Conservation (phyloP, 2,888 invertebrate species). For the Kryphioiulus occultus region DNA sequence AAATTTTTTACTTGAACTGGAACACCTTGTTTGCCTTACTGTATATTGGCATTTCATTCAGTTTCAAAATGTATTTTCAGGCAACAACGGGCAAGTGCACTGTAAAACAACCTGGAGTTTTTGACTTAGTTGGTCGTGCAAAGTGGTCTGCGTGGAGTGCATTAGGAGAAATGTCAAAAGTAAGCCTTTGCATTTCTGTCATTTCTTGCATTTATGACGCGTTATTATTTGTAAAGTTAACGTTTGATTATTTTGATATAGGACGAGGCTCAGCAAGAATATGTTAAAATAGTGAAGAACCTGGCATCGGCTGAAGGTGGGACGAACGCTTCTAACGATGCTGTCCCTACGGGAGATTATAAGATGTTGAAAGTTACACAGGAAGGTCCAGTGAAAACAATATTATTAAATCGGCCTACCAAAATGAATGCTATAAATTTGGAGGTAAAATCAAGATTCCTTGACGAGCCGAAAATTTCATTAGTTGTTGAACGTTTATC, state of each 20-base stretch:
- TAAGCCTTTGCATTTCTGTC: too few species aligned
- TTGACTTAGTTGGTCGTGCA: constrained; percentile 68
- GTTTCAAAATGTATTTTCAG: neutral
- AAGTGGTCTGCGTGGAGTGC: constrained; percentile 69
- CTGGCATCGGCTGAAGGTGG: constrained; percentile 58
- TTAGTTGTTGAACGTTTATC: too few species aligned
- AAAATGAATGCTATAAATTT: constrained; percentile 48
- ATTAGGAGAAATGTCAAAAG: constrained; percentile 65
- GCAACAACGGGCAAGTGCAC: constrained; percentile 63
- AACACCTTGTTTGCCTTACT: too few species aligned
- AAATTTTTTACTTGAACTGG: too few species aligned
- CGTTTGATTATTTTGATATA: constrained; percentile 60
- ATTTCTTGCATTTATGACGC: too few species aligned
- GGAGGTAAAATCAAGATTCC: neutral
- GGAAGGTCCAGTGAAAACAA: constrained; percentile 46
- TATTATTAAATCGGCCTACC: constrained; percentile 49
- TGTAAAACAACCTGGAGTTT: constrained; percentile 66
- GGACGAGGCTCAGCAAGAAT: constrained; percentile 64
- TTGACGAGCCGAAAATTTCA: too few species aligned
- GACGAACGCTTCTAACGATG: constrained; percentile 47
- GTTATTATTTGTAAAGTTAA: neutral
- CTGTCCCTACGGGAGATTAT: neutral
- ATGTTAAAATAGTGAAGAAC: constrained; percentile 64
- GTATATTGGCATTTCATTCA: neutral
- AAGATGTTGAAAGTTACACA: constrained; percentile 48